phyloP scores from a whole-genome alignment of 2,797 vertebrate genomes.

The Ctenochaetus hawaiiensis region DNA sequence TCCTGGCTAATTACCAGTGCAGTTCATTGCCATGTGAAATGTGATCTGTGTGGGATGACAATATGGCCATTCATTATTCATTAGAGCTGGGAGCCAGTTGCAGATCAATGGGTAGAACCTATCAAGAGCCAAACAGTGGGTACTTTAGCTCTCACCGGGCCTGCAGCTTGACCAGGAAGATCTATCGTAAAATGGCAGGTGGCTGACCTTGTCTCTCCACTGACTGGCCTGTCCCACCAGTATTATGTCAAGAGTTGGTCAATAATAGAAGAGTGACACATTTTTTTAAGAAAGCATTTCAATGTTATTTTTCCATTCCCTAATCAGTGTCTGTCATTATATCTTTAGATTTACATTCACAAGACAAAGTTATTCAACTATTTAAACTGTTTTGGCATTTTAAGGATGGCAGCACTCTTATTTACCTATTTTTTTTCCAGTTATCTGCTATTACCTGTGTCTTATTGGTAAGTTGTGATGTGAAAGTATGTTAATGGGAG shows the following conservation, averaged over 20 bases:
- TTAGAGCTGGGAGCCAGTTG: conserved; percentile 72
- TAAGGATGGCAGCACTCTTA: neutral
- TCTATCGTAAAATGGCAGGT: conserved; percentile 40
- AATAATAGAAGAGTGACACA: neutral
- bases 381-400: neutral
- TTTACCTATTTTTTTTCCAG: conserved; percentile 41
- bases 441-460: conserved; percentile 47
- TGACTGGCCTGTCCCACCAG: conserved; percentile 12
- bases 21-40: conserved; percentile 81
- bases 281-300: conserved; percentile 13
- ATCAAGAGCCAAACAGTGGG: conserved; percentile 78
- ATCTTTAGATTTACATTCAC: neutral
- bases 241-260: conserved; percentile 41
- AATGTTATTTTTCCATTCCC: neutral
- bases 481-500: conserved; percentile 51
- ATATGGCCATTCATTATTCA: conserved; percentile 88
- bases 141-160: conserved; percentile 52
- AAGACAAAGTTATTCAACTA: neutral
- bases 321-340: neutral
- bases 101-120: conserved; percentile 79
- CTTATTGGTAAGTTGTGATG: conserved; percentile 33
- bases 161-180: conserved; percentile 54
- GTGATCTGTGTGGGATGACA: conserved; percentile 83
- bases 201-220: conserved; percentile 20
- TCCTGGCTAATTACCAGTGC: conserved; percentile 76